These are phyloP conservation scores for Gobio occitaniae DNA, from an alignment of 2,797 vertebrate species.

Conservation along the genomic window DNA sequence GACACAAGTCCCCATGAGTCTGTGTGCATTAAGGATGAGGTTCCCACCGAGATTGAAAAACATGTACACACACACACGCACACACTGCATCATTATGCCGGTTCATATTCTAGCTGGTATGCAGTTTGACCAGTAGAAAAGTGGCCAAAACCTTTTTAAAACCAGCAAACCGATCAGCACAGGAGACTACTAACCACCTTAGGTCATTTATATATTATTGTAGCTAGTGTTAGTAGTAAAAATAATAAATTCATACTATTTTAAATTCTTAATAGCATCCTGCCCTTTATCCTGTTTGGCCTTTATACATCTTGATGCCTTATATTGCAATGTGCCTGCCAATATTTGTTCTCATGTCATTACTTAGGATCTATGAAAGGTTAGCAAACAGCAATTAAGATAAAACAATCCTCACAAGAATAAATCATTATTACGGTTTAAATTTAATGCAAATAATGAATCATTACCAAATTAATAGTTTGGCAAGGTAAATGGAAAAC, in stretches of 20 bases:
- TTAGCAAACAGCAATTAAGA: constrained; percentile 1
- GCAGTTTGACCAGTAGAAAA: not conserved
- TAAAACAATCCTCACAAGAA: not conserved
- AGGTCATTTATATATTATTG: not conserved
- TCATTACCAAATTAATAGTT: not conserved
- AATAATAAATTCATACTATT: not conserved
- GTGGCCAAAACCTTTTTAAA: not conserved
- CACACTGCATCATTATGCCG: not conserved
- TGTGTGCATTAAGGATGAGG: no score
- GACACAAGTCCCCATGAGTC: no score
- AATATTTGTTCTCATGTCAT: not conserved
- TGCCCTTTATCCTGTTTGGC: not conserved
- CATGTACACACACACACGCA: not conserved
- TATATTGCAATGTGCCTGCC: not conserved
- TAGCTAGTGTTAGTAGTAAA: not conserved
- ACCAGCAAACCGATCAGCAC: not conserved
- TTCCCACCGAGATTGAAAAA: no score
- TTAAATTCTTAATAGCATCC: not conserved
- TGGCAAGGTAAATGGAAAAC: not conserved
- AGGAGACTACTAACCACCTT: not conserved
- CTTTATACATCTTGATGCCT: not conserved
- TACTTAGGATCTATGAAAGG: not conserved
- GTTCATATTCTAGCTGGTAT: not conserved
- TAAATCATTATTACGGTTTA: not conserved
- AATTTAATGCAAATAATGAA: not conserved